Evolutionary conservation across 2,888 invertebrate species (phyloP).

Genomic region (Philopedon plagiatum): DNA sequence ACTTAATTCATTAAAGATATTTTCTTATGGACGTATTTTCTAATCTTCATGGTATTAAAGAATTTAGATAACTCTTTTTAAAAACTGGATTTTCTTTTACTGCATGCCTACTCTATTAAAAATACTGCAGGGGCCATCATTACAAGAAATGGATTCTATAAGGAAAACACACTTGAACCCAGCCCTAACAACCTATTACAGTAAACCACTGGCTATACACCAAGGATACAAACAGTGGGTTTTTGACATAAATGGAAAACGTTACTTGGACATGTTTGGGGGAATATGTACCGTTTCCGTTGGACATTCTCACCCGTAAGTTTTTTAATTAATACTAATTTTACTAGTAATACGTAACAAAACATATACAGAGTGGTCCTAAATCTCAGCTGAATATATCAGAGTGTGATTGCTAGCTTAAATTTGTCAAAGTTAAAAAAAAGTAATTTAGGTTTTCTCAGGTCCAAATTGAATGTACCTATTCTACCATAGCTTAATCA

Average conservation of each 20-base stretch:
- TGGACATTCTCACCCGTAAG: conserved; percentile 98
- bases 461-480: no score
- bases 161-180: conserved; percentile 79
- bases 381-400: no score
- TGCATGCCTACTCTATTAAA: no score
- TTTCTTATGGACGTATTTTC: conserved; percentile 3
- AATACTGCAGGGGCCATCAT: conserved; percentile 72
- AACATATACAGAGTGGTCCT: no score
- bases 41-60: no score
- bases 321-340: conserved; percentile 53
- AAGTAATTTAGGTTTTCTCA: no score
- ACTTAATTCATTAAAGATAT: conserved; percentile 6
- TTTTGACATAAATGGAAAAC: conserved; percentile 86
- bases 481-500: no score
- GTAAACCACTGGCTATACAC: conserved; percentile 85
- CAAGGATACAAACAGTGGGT: conserved; percentile 95
- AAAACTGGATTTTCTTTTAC: no score
- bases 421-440: no score
- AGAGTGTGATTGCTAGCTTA: no score
- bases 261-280: conserved; percentile 95
- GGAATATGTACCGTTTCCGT: conserved; percentile 98
- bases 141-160: conserved; percentile 70
- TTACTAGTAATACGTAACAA: background rate
- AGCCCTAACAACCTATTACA: conserved; percentile 81
- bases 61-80: no score